Base-by-base conservation (phyloP, 2,113 vertebrate species). In the Odontesthes bonariensis region DNA sequence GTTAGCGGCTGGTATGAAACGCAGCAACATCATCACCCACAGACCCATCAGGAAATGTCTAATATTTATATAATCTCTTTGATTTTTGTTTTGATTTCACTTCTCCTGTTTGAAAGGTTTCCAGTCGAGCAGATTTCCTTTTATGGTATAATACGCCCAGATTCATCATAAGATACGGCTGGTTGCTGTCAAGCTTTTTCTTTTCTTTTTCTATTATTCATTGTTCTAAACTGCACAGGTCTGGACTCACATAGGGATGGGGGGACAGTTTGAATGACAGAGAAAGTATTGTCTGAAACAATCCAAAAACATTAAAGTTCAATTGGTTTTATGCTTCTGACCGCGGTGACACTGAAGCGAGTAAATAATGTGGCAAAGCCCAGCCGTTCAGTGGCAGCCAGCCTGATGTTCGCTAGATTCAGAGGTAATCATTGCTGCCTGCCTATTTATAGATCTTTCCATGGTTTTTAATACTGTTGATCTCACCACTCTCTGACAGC, bases 391-490 rank as follows among this genome's bases (percentile, higher is more conserved):
- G 47, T 55, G 40, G 46, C 67, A 42, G 53, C 42, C 27, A 42
- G 55, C 54, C 52, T 82, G 74, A 80, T 58, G 63, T 75, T 75
- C 22, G 59, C 35, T 35, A 32, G 56, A 75, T 69, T 67, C 71
- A 63, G 44, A 63, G 56, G 35, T 73, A 76, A 86, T 82, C 82
- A 75, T 73, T 76, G 19, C 33, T 35, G 35, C 40, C 16, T 22
- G 47, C 22, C 68, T 83, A 88, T 85, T 82, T 84, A 78, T 86
- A 86, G 86, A 72, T 67, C 27, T 66, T 79, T 78, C 19, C 62
- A 38, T n/a, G 53, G 56, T 42, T 70, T 77, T 61, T 73, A 64
- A 69, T 81, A 42, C 54, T 14, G 60, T 77, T 88, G 72, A 88
- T 90, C 72, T 62, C 38, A 71, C 40, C 58, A n/a, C 79, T 79